Evolutionary conservation across 2,888 invertebrate genomes (phyloP).

Genomic region (Ennomos fuscantarius): DNA sequence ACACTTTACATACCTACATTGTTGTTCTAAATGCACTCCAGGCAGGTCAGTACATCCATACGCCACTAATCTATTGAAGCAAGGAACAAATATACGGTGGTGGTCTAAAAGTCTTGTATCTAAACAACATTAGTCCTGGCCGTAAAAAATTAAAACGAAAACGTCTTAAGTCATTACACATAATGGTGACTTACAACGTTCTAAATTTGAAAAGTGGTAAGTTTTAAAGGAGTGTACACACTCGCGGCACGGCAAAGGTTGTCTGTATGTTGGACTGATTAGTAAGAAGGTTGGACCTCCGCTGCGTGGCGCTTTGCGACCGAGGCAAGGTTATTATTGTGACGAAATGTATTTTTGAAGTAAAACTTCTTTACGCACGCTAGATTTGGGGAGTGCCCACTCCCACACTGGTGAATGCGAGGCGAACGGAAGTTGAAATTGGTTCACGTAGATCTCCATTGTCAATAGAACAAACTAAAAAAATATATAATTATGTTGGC

Average conservation of each 20-base stretch:
- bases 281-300: conserved; percentile 71
- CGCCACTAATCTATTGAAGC: conserved; percentile 61
- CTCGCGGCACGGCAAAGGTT: conserved; percentile 67
- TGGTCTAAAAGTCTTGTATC: conserved; percentile 70
- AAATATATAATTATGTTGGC: too few species aligned
- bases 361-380: too few species aligned
- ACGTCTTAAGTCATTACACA: conserved; percentile 44
- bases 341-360: neutral
- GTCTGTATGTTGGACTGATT: conserved; percentile 73
- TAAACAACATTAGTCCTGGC: conserved; percentile 70
- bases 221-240: conserved; percentile 70
- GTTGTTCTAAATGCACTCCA: conserved; percentile 58
- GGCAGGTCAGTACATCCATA: conserved; percentile 32
- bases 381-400: too few species aligned
- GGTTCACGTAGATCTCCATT: too few species aligned
- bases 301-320: conserved; percentile 70
- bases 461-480: too few species aligned
- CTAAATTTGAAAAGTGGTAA: conserved; percentile 36
- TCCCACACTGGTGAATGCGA: too few species aligned
- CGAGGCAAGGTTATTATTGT: neutral
- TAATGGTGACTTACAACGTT: conserved; percentile 47
- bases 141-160: conserved; percentile 45
- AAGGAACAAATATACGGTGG: conserved; percentile 74
- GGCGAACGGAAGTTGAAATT: too few species aligned
- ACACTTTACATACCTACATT: conserved; percentile 55